Percentiles rank a stretch among this genome's conserved stretches.
Evolutionary conservation across 2,888 invertebrate genomes (phyloP).

Genomic region (Tetheella fluctuosa): DNA sequence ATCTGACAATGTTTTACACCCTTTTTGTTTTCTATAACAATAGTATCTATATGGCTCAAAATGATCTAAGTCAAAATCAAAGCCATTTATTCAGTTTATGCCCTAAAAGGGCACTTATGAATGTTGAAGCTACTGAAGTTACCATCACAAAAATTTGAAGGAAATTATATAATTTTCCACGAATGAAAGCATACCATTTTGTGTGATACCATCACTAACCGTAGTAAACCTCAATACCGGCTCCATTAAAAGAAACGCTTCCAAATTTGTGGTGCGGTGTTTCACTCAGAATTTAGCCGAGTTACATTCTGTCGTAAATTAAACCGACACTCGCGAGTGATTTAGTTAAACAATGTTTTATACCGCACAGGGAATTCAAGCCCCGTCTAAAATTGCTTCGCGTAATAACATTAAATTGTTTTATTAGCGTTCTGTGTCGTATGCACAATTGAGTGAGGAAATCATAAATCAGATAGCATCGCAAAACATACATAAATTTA

Average conservation of each 20-base stretch:
- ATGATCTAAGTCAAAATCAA: too few species aligned
- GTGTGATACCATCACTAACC: too few species aligned
- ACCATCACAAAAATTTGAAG: too few species aligned
- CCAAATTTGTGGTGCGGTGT: background rate
- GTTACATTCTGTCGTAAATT: conserved; percentile 8
- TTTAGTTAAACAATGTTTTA: conserved; percentile 9
- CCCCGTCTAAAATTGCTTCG: background rate
- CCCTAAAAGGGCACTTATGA: too few species aligned
- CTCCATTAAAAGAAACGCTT: background rate
- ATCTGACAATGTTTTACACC: too few species aligned
- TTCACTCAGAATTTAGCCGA: conserved; percentile 5
- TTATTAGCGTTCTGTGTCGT: background rate
- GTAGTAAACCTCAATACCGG: background rate
- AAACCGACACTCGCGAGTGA: conserved; percentile 9
- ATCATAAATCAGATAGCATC: background rate
- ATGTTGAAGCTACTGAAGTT: too few species aligned
- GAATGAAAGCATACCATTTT: too few species aligned
- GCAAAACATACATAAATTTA: too few species aligned
- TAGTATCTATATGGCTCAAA: too few species aligned
- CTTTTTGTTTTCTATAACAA: too few species aligned
- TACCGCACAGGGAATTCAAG: conserved; percentile 1
- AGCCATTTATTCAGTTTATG: too few species aligned
- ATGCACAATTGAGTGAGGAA: background rate
- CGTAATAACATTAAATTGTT: conserved; percentile 4
- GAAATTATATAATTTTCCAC: too few species aligned